Conservation (phyloP, 2,797 vertebrate species). For the Tachyglossus aculeatus region DNA sequence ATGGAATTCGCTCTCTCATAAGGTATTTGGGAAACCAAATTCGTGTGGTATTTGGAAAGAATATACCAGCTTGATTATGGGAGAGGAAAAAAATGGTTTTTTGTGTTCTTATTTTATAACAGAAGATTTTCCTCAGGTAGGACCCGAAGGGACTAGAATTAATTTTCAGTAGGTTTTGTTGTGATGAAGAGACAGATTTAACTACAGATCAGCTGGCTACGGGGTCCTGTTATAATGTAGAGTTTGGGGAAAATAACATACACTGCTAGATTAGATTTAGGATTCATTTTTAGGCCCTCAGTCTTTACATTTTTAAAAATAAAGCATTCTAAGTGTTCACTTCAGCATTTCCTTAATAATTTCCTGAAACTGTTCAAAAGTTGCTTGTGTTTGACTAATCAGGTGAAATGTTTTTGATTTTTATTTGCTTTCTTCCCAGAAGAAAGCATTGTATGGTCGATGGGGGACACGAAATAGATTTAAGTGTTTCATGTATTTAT, state of each 20-base stretch:
- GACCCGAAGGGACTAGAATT: slow-evolving; percentile 29
- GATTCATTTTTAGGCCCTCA: slow-evolving; percentile 49
- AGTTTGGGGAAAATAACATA: slow-evolving; percentile 53
- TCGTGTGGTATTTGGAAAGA: too few species aligned
- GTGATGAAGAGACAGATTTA: slow-evolving; percentile 33
- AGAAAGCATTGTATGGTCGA: neutral
- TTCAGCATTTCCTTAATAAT: slow-evolving; percentile 16
- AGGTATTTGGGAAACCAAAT: slow-evolving; percentile 46
- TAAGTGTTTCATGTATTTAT: neutral
- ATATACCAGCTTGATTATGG: slow-evolving; percentile 35
- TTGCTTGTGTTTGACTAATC: slow-evolving; percentile 34
- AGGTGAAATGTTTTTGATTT: slow-evolving; percentile 39
- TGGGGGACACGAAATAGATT: neutral
- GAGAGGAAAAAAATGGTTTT: slow-evolving; percentile 29
- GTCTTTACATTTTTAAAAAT: slow-evolving; percentile 44
- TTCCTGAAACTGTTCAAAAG: slow-evolving; percentile 17
- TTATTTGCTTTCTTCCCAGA: neutral
- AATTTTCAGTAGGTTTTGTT: slow-evolving; percentile 35
- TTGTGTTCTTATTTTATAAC: slow-evolving; percentile 51
- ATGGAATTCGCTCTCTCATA: slow-evolving; percentile 11
- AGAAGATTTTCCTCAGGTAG: slow-evolving; percentile 14
- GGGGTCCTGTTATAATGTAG: slow-evolving; percentile 56
- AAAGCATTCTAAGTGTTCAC: slow-evolving; percentile 34
- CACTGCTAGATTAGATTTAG: slow-evolving; percentile 35
- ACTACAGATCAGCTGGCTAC: slow-evolving; percentile 58